These are phyloP conservation scores for Nomada ferruginata DNA, from an alignment of 2,888 invertebrate genomes.

Conservation along the genomic window DNA sequence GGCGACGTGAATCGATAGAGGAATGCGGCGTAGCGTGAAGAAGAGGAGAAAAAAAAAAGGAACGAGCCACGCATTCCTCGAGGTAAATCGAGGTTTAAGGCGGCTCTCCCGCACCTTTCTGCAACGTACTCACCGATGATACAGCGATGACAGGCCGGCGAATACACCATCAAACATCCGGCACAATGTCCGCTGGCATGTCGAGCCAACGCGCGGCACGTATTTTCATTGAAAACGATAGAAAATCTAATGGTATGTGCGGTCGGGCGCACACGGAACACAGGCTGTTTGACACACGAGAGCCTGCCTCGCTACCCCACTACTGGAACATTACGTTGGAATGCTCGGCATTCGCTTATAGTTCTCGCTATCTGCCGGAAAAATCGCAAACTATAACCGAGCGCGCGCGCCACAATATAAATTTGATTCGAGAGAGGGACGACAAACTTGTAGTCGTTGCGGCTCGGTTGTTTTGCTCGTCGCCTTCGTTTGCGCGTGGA, in stretches of 20 bases:
- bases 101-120: slow-evolving; percentile 35
- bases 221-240: slow-evolving; percentile 80
- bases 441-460: too few species aligned
- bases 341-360: slow-evolving; percentile 79
- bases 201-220: slow-evolving; percentile 57
- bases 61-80: slow-evolving; percentile 74
- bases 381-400: slow-evolving; percentile 70
- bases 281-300: slow-evolving; percentile 81
- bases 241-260: slow-evolving; percentile 81
- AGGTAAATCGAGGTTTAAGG: slow-evolving; percentile 57
- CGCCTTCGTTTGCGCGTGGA: too few species aligned
- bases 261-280: slow-evolving; percentile 77
- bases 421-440: too few species aligned
- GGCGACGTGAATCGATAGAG: slow-evolving; percentile 81
- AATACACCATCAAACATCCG: slow-evolving; percentile 47
- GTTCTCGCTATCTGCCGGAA: slow-evolving; percentile 77
- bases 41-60: slow-evolving; percentile 63
- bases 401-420: slow-evolving; percentile 51
- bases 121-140: slow-evolving; percentile 65
- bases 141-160: slow-evolving; percentile 62
- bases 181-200: slow-evolving; percentile 57
- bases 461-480: too few species aligned
- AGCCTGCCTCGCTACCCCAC: slow-evolving; percentile 68
- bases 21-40: slow-evolving; percentile 82
- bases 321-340: slow-evolving; percentile 78